These are phyloP conservation scores for Neoarius graeffei DNA, from an alignment of 2,113 vertebrate genomes.

Conservation along the genomic window DNA sequence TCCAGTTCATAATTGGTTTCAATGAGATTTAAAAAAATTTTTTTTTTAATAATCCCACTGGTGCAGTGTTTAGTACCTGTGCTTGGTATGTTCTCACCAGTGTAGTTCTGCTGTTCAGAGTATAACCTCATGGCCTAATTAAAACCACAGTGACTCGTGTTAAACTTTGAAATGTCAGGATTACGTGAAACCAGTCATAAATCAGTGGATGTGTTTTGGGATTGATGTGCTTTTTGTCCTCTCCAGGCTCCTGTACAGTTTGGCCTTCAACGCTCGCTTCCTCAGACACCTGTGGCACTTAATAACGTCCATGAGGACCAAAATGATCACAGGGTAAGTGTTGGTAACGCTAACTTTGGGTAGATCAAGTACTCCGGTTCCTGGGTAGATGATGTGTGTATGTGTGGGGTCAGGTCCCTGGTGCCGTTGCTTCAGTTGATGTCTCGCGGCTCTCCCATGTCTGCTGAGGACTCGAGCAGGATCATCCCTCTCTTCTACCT, in stretches of 20 bases:
- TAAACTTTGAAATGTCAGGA: neutral
- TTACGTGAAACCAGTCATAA: no score
- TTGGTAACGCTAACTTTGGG: no score
- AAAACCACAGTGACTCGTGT: neutral
- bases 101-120: neutral
- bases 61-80: no score
- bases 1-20: neutral
- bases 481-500: conserved; percentile 99
- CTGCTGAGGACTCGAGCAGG: conserved; percentile 89
- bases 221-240: conserved; percentile 33
- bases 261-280: conserved; percentile 97
- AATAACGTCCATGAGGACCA: conserved; percentile 96
- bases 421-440: conserved; percentile 93
- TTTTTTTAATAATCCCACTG: no score
- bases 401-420: conserved; percentile 79
- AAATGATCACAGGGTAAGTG: conserved; percentile 96
- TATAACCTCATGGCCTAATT: neutral
- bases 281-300: conserved; percentile 94
- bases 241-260: conserved; percentile 92
- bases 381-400: neutral
- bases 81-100: no score
- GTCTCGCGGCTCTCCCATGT: conserved; percentile 94
- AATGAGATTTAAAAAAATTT: no score
- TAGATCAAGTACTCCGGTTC: neutral
- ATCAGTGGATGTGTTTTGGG: no score